These are phyloP conservation scores for Clanis bilineata DNA, from an alignment of 2,888 invertebrate species.

Conservation along the genomic window DNA sequence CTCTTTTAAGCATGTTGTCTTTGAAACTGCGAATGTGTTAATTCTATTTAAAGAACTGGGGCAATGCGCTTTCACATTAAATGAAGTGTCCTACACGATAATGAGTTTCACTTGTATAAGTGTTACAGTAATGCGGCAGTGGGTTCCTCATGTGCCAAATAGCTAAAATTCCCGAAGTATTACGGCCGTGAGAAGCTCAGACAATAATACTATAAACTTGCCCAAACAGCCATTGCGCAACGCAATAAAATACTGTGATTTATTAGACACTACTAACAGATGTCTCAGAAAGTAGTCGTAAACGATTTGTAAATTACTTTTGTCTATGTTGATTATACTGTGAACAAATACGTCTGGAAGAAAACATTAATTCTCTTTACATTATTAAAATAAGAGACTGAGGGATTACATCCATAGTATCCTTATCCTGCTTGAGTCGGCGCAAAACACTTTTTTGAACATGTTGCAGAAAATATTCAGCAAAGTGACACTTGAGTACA, in stretches of 20 bases:
- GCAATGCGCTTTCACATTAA: background rate
- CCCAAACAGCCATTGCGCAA: constrained; percentile 19
- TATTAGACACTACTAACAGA: constrained; percentile 20
- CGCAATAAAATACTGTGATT: constrained; percentile 20
- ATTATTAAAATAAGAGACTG: background rate
- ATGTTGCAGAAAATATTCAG: too few relatives aligned
- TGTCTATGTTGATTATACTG: background rate
- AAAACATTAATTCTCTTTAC: background rate
- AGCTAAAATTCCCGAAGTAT: constrained; percentile 22
- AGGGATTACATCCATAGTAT: too few relatives aligned
- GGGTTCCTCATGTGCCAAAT: constrained; percentile 32
- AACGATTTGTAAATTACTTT: constrained; percentile 15
- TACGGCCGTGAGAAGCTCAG: constrained; percentile 22
- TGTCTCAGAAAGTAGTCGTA: constrained; percentile 16
- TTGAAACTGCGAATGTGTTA: background rate
- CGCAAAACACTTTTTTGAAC: too few relatives aligned
- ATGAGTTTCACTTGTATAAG: background rate
- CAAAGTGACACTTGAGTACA: too few relatives aligned
- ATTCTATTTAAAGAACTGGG: background rate
- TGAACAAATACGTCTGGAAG: background rate
- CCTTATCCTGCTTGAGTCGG: too few relatives aligned
- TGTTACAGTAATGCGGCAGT: constrained; percentile 23
- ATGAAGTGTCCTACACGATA: constrained; percentile 4
- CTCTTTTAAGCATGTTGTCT: background rate
- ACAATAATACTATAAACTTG: constrained; percentile 31